Conservation (phyloP, 1,140 invertebrate genomes). For the Battus philenor region DNA sequence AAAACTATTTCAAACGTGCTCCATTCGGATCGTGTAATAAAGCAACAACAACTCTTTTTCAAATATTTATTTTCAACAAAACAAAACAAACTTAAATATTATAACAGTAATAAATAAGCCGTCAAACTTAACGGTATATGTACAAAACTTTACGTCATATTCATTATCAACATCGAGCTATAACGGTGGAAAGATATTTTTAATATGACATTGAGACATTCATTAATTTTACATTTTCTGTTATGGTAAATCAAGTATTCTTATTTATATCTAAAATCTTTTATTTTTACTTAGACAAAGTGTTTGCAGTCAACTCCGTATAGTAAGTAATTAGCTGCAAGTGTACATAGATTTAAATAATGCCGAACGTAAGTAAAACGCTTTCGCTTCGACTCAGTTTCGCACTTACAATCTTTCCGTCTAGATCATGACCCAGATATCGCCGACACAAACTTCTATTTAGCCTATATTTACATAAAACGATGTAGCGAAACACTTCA, state of each 20-base stretch:
- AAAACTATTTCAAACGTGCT: not conserved
- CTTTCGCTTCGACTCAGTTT: conserved; percentile 32
- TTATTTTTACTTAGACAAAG: too few species aligned
- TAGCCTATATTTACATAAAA: conserved; percentile 38
- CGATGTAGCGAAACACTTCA: too few species aligned
- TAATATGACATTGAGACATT: too few species aligned
- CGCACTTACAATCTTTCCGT: conserved; percentile 22
- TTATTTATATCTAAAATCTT: not conserved
- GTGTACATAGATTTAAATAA: too few species aligned
- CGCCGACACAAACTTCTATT: conserved; percentile 19
- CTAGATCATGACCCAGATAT: conserved; percentile 19
- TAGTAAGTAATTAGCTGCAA: too few species aligned
- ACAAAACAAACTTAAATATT: conserved; percentile 47
- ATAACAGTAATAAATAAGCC: conserved; percentile 63
- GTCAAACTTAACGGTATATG: conserved; percentile 48
- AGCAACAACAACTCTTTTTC: conserved; percentile 26
- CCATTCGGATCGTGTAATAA: too few species aligned
- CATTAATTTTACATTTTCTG: too few species aligned
- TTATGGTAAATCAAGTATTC: not conserved
- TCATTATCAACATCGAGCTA: conserved; percentile 24
- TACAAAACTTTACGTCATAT: conserved; percentile 60
- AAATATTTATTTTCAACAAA: too few species aligned
- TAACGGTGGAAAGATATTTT: too few species aligned
- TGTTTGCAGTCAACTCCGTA: too few species aligned
- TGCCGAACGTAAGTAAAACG: too few species aligned